These are phyloP conservation scores for Aspidapion aeneum DNA, from an alignment of 2,888 invertebrate species.

Conservation along the genomic window DNA sequence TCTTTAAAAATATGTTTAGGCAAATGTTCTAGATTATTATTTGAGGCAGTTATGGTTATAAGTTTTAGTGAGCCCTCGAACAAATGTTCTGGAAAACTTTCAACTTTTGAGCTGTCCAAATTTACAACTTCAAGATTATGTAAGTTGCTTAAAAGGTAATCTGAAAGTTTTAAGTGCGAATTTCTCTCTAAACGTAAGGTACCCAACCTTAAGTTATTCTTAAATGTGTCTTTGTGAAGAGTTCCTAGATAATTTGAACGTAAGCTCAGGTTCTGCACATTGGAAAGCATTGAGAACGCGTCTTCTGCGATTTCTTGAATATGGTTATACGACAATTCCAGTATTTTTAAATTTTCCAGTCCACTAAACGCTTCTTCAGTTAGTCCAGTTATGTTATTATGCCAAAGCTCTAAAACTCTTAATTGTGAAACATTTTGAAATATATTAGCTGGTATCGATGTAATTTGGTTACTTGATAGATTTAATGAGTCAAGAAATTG, in stretches of 20 bases:
- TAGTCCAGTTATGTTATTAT: conserved; percentile 47
- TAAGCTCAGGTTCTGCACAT: conserved; percentile 32
- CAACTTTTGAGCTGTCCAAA: conserved; percentile 45
- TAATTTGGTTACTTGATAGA: conserved; percentile 63
- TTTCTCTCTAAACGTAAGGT: conserved; percentile 53
- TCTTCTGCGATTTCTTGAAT: conserved; percentile 59
- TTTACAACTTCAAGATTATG: conserved; percentile 41
- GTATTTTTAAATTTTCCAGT: conserved; percentile 57
- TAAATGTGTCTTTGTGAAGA: conserved; percentile 58
- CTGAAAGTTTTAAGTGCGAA: conserved; percentile 24
- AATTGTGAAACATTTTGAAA: conserved; percentile 61
- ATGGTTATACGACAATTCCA: conserved; percentile 68
- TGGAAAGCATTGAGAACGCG: conserved; percentile 49
- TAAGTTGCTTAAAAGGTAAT: conserved; percentile 51
- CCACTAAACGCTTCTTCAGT: conserved; percentile 61
- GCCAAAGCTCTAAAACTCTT: conserved; percentile 60
- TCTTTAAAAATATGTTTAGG: conserved; percentile 52
- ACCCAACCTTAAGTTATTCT: conserved; percentile 55
- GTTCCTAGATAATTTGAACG: conserved; percentile 46
- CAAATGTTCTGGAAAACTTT: conserved; percentile 54
- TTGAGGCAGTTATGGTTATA: not conserved
- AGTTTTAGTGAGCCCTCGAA: not conserved
- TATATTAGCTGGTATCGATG: conserved; percentile 57
- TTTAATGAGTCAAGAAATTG: conserved; percentile 62
- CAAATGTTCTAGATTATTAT: not conserved